A percentile compares a stretch with the other conserved stretches of the same genome.
Evolutionary conservation across 2,113 vertebrate genomes (phyloP).

Genomic region (Callaeas wilsoni): DNA sequence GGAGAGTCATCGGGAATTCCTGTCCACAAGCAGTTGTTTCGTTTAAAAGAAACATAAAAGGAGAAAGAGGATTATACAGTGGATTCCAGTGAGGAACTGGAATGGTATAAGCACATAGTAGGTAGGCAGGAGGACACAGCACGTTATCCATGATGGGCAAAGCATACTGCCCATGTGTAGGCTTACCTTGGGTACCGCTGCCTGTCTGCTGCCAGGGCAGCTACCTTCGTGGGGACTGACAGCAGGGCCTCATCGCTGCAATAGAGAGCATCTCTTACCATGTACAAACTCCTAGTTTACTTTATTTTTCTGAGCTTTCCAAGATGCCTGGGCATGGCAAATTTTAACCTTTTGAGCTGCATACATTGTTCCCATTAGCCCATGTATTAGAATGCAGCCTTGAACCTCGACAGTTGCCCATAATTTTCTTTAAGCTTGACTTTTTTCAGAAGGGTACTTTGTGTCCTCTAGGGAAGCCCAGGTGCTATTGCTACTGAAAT

Average conservation of each 20-base stretch:
- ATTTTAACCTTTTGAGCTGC: background rate
- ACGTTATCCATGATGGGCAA: background rate
- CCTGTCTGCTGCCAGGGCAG: background rate
- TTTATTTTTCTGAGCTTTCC: background rate
- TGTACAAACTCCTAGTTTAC: background rate
- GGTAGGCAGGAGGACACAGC: background rate
- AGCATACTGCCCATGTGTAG: fast-evolving
- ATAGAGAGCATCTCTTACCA: background rate
- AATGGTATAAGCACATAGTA: background rate
- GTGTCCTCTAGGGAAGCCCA: background rate
- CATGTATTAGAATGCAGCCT: background rate
- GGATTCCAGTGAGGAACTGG: background rate
- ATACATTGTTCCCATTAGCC: background rate
- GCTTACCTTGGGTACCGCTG: background rate
- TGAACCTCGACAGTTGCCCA: background rate
- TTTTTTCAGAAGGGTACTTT: background rate
- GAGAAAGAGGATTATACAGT: background rate
- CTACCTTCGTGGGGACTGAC: fast-evolving
- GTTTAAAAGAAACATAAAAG: background rate
- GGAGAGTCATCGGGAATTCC: background rate
- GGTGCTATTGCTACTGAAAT: background rate
- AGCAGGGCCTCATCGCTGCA: background rate
- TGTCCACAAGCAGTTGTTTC: background rate
- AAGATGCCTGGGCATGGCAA: background rate
- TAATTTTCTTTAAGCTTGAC: background rate